Base-by-base conservation (phyloP, 2,888 invertebrate species). In the Philereme vetulata region DNA sequence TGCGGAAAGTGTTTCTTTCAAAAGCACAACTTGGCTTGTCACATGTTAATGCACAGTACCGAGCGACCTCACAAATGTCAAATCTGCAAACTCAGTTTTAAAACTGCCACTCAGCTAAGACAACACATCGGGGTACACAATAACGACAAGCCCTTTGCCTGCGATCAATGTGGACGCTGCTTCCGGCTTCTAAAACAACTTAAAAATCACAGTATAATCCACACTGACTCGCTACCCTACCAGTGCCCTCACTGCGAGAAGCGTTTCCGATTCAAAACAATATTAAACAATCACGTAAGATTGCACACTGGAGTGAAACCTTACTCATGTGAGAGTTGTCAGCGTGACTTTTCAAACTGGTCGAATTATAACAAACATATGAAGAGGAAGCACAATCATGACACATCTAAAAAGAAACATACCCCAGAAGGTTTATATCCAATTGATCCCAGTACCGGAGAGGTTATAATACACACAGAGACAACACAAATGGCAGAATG, bases 291-390 rank as follows among this genome's bases (percentile, higher is more conserved):
- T 9, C 96, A 96, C 76, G 79, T 94, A 43, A 90, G 95, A 32
- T 94, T 94, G 68, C 96, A 96, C 71, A 94, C 94, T 0, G 94
- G 93, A 0, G 94, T 94, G 48, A 92, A 94, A 47, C 96, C 96
- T 0, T 96, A 96, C 76, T 94, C 94, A 0, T 96, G 96, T 71
- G 75, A 93, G 8, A 93, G 94, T 60, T 96, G 96, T 74, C 93
- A 94, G 70, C 71, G 80, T 5, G 80, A 95, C 70, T 96, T 96
- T 70, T 95, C 95, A 0, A 95, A 95, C 79, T 95, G 95, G 95
- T 94, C 95, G 0, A 96, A 96, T 85, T 96, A 95, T 72, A 96
- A 96, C 74, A 96, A 96, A 72, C 96, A 96, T 74, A 95, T 96
- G 95, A 95, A 95, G 81, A 88, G 95, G 11, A 88, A 94, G 34